Base-by-base conservation (phyloP, 2,113 vertebrate species). In the Microtus pennsylvanicus region DNA sequence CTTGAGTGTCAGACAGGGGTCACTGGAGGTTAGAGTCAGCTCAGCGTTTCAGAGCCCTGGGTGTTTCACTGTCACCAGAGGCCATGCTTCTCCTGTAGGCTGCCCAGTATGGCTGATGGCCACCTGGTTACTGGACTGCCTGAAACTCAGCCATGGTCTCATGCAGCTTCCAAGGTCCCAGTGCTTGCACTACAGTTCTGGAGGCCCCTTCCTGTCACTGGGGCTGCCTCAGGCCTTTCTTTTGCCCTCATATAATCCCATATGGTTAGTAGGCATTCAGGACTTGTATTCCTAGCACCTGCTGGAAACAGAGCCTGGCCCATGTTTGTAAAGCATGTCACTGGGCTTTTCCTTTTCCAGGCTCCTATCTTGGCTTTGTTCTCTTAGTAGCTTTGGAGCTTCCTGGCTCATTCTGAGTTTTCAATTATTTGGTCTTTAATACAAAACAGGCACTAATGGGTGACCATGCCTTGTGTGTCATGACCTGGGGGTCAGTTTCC, bases 101-200 rank as follows among this genome's bases (percentile, higher is more conserved):
- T 42, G 2, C 58, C 38, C 58, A 65, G 5, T 69, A 26, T n/a
- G 17, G 14, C 38, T 26, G 4, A 17, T 45, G 61, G 50, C 67
- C 74, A 8, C 28, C 13, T 70, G 1, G 5, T 12, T 16, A 2
- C 2, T 1, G 58, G 38, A 38, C n/a, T 45, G 35, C 55, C 47
- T 24, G 19, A 13, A 2, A 17, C 0, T 0, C 19, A 72, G 52
- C 55, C 7, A 1, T 9, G 0, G 24, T n/a, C 38, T 17, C 4
- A 1, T 21, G 45, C 5, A 69, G 24, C 13, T 0, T 30, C 21
- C 17, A 0, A 12, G 63, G 16, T 35, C 69, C 33, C 8, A 4
- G 22, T n/a, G 7, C 4, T 24, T 58, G 30, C 30, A 58, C 38
- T 65, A 19, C 2, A 11, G 26, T 5, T 38, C 50, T 76, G 38